phyloP scores from a whole-genome alignment of 2,113 vertebrate genomes.

The Pangasianodon gigas region DNA sequence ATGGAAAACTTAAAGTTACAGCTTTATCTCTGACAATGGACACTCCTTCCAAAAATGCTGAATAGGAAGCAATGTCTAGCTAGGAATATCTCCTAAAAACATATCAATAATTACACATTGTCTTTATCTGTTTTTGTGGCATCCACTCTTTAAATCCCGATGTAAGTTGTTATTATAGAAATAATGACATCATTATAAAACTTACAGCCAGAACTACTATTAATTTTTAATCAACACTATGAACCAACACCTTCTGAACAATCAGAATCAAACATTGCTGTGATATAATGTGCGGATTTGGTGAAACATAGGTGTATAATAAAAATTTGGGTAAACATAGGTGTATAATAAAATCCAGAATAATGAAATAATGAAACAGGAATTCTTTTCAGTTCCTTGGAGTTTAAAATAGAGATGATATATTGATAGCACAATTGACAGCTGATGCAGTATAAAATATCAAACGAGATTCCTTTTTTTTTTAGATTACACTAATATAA shows the following conservation, averaged over 20 bases:
- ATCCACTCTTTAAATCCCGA: neutral
- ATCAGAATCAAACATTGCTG: neutral
- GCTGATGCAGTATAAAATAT: constrained; percentile 46
- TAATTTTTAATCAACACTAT: no score
- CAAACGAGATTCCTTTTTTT: constrained; percentile 41
- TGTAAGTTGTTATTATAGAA: neutral
- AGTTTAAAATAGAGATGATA: neutral
- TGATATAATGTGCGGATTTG: neutral
- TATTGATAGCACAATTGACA: constrained; percentile 71
- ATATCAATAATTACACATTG: neutral
- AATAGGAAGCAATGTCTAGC: no score
- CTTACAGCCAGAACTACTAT: neutral
- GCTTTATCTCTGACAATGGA: neutral
- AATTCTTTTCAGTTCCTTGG: neutral
- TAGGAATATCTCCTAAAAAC: neutral
- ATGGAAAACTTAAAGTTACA: neutral
- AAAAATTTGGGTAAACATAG: neutral
- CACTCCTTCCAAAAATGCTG: neutral
- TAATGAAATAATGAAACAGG: neutral
- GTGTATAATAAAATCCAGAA: neutral
- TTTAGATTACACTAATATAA: constrained; percentile 65
- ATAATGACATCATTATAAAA: neutral
- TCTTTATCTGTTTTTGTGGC: neutral
- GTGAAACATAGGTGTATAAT: neutral
- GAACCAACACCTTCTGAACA: neutral